A percentile compares a stretch with the other conserved stretches of the same genome.
phyloP scores from a whole-genome alignment of 37 sponge, comb jelly and placozoan species.

The Oscarella lobularis region DNA sequence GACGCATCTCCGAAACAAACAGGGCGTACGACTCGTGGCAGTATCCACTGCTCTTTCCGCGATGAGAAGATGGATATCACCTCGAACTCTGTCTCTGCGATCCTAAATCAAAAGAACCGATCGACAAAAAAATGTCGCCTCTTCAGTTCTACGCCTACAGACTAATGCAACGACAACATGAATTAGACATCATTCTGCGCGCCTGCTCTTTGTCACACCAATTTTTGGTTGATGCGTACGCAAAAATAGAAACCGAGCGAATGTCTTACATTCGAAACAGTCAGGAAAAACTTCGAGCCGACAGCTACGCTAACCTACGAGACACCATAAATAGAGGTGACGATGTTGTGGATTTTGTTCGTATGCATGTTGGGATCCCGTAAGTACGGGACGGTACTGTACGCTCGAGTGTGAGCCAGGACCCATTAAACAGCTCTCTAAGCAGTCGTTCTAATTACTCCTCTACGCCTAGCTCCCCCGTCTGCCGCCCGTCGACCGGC shows the following conservation, averaged over 20 bases:
- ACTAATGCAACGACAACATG: slow-evolving; percentile 19
- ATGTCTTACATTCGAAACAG: slow-evolving; percentile 14
- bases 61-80: slow-evolving; percentile 15
- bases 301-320: slow-evolving; percentile 15
- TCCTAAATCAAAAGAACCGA: slow-evolving; percentile 8
- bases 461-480: no score
- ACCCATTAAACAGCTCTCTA: no score
- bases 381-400: no score
- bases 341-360: no score
- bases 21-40: no score
- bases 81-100: neutral
- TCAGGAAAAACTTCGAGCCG: slow-evolving; percentile 11
- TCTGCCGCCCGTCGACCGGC: no score
- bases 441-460: no score
- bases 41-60: slow-evolving; percentile 14
- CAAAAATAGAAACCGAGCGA: slow-evolving; percentile 41
- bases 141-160: slow-evolving; percentile 23
- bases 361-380: no score
- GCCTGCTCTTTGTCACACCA: slow-evolving; percentile 31
- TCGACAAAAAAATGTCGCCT: slow-evolving; percentile 17
- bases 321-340: no score
- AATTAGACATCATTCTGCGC: slow-evolving; percentile 1
- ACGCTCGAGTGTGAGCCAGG: no score
- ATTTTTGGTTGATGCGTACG: slow-evolving; percentile 30
- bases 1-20: no score